Evolutionary conservation across 2,888 invertebrate genomes (phyloP).

Genomic region (Nomada ferruginata): DNA sequence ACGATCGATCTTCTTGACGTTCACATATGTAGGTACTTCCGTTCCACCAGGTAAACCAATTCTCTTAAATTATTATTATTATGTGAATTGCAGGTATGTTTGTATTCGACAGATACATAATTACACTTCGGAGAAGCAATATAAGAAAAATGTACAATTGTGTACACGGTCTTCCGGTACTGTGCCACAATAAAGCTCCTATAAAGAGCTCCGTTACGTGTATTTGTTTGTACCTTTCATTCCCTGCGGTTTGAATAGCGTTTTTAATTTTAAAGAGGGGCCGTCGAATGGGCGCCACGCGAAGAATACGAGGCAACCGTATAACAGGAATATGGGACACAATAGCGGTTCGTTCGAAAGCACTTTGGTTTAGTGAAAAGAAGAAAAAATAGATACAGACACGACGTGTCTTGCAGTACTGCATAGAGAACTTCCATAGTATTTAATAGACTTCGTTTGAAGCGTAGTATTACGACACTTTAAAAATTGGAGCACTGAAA

Average conservation of each 20-base stretch:
- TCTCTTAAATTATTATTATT: constrained; percentile 23
- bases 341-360: not conserved
- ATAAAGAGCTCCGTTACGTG: not conserved
- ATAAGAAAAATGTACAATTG: not conserved
- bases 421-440: not conserved
- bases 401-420: not conserved
- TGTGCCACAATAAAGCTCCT: not conserved
- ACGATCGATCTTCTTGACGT: constrained; percentile 19
- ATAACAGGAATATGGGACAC: not conserved
- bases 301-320: constrained; percentile 4
- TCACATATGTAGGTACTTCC: not conserved
- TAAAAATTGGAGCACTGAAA: no score
- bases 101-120: not conserved
- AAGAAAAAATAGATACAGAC: not conserved
- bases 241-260: not conserved
- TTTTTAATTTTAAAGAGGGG: constrained; percentile 11
- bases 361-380: not conserved
- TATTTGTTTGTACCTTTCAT: not conserved
- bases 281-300: not conserved
- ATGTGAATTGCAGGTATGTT: not conserved
- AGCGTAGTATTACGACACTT: no score
- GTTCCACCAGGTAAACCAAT: not conserved
- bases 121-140: not conserved
- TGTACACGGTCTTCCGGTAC: not conserved
- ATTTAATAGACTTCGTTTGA: not conserved